Percentiles rank a stretch among this genome's conserved stretches.
Conservation (phyloP, 2,797 vertebrate genomes). For the Propithecus deckenii region DNA sequence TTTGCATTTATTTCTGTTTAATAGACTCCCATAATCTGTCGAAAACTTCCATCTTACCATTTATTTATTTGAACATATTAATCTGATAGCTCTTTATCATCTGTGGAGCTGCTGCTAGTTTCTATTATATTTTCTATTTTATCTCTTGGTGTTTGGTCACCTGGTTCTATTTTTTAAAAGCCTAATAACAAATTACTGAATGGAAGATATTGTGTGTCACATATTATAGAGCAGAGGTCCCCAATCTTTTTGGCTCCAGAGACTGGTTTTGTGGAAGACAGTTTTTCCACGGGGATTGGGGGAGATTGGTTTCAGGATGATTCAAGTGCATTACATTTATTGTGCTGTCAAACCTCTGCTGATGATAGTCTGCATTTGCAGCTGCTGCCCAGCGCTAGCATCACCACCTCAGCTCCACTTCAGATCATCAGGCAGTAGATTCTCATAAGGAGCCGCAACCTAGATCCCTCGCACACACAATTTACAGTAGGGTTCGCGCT, state of each 20-base stretch:
- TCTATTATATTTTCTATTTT: not conserved
- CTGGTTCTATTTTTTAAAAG: not conserved
- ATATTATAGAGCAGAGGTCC: not conserved
- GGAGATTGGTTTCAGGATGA: too few relatives aligned
- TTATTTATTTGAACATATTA: not conserved
- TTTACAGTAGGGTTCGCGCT: too few relatives aligned
- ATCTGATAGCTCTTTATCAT: not conserved
- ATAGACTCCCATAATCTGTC: not conserved
- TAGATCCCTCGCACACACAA: rapidly evolving
- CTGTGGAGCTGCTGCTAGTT: not conserved
- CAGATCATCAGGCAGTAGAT: too few relatives aligned
- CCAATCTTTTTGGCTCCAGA: too few relatives aligned
- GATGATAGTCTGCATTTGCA: too few relatives aligned
- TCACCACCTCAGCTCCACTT: too few relatives aligned
- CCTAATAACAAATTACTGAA: not conserved
- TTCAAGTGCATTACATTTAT: too few relatives aligned
- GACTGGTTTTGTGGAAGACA: too few relatives aligned
- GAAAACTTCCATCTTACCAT: not conserved
- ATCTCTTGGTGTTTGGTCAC: not conserved
- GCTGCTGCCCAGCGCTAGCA: too few relatives aligned
- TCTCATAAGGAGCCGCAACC: too few relatives aligned
- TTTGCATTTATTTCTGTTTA: not conserved
- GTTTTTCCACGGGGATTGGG: too few relatives aligned
- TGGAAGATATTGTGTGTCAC: not conserved
- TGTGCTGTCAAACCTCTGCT: too few relatives aligned